Evolutionary conservation across 2,797 vertebrate genomes (phyloP).

Genomic region (Gadopsis marmoratus): DNA sequence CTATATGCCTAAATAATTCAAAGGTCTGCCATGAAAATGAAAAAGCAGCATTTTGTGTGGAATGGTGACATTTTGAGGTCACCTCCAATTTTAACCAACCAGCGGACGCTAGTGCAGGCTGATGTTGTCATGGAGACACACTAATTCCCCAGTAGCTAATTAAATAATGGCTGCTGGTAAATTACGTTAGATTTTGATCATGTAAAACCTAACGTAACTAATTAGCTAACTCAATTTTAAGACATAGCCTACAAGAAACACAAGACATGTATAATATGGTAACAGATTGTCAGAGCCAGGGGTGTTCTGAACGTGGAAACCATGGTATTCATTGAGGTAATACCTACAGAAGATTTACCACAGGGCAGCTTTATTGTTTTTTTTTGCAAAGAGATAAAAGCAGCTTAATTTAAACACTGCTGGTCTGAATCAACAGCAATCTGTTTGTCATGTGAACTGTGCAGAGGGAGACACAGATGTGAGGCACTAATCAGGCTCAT

Average conservation of each 20-base stretch:
- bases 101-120: background rate
- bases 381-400: slow-evolving; percentile 52
- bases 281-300: background rate
- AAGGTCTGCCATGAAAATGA: background rate
- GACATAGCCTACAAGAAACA: background rate
- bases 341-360: background rate
- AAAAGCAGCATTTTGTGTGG: background rate
- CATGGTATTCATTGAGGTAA: background rate
- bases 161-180: too few species aligned
- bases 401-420: slow-evolving; percentile 35
- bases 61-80: background rate
- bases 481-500: slow-evolving; percentile 48
- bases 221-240: background rate
- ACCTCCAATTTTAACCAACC: too few species aligned
- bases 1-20: background rate
- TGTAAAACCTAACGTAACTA: background rate
- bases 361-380: slow-evolving; percentile 19
- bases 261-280: background rate
- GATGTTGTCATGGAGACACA: background rate
- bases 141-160: background rate
- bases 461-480: slow-evolving; percentile 36
- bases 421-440: slow-evolving; percentile 44
- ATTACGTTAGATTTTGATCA: too few species aligned
- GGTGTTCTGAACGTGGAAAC: background rate
- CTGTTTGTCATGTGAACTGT: slow-evolving; percentile 44